Percentiles rank a stretch among this genome's conserved stretches.
Conservation (phyloP, 1,140 invertebrate genomes). For the Riptortus pedestris region DNA sequence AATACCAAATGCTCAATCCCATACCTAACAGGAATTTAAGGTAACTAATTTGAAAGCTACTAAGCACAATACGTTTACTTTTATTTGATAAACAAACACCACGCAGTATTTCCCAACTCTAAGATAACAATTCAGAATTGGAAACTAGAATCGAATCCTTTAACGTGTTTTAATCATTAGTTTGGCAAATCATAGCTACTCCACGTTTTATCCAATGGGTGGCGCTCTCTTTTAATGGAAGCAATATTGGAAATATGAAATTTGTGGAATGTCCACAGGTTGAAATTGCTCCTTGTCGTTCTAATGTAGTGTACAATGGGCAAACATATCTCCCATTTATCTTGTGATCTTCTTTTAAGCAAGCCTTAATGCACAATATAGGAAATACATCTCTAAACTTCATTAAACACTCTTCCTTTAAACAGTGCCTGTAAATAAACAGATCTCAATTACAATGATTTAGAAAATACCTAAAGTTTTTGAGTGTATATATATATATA, state of each 20-base stretch:
- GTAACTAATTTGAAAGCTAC: too few relatives aligned
- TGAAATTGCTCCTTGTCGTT: conserved; percentile 65
- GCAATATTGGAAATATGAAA: conserved; percentile 67
- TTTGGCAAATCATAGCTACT: conserved; percentile 71
- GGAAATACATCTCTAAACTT: conserved; percentile 70
- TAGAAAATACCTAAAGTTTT: not conserved
- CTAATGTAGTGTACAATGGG: conserved; percentile 83
- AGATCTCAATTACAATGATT: not conserved
- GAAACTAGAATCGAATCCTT: too few relatives aligned
- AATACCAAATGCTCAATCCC: too few relatives aligned
- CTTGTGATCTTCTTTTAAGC: conserved; percentile 32
- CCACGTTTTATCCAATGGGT: conserved; percentile 82
- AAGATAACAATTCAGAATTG: too few relatives aligned
- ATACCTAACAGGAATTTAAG: too few relatives aligned
- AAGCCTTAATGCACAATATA: conserved; percentile 50
- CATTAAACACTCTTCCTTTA: conserved; percentile 73
- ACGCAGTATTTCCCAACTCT: too few relatives aligned
- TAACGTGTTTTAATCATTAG: conserved; percentile 62
- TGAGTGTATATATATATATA: not conserved
- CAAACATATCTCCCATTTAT: conserved; percentile 55
- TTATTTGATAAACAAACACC: too few relatives aligned
- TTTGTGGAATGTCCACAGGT: conserved; percentile 88
- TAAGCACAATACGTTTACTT: too few relatives aligned
- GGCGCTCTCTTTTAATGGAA: conserved; percentile 52
- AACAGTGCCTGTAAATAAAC: conserved; percentile 37